phyloP scores from a whole-genome alignment of 2,113 vertebrate genomes.

The Opisthocomus hoazin region DNA sequence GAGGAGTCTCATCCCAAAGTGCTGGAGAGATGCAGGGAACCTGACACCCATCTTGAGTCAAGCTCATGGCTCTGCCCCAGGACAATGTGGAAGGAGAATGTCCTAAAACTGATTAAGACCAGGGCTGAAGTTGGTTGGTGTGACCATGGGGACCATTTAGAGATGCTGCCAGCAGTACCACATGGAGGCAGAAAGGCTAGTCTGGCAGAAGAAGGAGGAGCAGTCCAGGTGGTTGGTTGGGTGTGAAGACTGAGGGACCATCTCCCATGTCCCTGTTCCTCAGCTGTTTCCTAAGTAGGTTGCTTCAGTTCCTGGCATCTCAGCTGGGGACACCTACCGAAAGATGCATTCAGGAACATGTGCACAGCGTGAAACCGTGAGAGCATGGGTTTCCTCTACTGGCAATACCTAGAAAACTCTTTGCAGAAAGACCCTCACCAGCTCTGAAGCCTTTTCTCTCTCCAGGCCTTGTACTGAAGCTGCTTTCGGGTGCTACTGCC shows the following conservation, averaged over 20 bases:
- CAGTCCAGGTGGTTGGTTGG: fast-evolving
- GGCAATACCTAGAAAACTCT: background rate
- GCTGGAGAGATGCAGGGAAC: background rate
- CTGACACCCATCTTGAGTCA: background rate
- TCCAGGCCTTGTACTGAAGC: background rate
- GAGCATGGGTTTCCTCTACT: fast-evolving
- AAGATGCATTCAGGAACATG: background rate
- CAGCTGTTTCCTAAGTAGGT: background rate
- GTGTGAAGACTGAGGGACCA: background rate
- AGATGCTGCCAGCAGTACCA: background rate
- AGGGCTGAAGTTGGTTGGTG: background rate
- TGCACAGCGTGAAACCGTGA: background rate
- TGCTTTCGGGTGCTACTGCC: background rate
- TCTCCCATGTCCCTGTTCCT: background rate
- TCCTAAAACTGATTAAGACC: background rate
- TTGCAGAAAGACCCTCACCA: background rate
- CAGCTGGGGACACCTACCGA: background rate
- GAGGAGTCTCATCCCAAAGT: background rate
- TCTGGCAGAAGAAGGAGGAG: background rate
- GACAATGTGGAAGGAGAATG: background rate
- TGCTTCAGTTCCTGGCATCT: background rate
- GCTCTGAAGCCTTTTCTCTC: background rate
- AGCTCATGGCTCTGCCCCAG: background rate
- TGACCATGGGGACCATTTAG: background rate
- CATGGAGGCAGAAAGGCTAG: background rate